A percentile compares a stretch with the other conserved stretches of the same genome.
phyloP scores from a whole-genome alignment of 2,113 vertebrate genomes.

The Prionailurus viverrinus region DNA sequence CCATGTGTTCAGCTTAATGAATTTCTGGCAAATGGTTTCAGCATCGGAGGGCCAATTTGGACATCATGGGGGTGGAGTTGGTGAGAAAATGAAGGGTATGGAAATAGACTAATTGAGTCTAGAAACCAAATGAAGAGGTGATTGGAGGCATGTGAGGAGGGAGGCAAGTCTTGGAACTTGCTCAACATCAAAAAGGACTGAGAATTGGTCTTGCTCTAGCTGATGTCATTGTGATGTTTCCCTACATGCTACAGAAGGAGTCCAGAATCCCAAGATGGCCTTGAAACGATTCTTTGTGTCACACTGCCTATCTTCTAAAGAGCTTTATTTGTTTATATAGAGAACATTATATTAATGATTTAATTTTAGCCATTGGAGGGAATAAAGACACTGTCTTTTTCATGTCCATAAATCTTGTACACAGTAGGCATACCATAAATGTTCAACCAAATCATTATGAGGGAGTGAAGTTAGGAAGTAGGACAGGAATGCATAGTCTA shows the following conservation, averaged over 20 bases:
- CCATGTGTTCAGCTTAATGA: slow-evolving; percentile 83
- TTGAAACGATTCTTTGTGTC: slow-evolving; percentile 22
- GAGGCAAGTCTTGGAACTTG: slow-evolving; percentile 63
- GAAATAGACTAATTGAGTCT: slow-evolving; percentile 79
- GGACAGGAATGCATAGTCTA: neutral
- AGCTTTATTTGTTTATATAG: slow-evolving; percentile 39
- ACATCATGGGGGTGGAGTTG: slow-evolving; percentile 58
- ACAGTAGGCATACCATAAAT: neutral
- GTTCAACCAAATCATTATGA: neutral
- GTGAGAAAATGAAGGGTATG: slow-evolving; percentile 75
- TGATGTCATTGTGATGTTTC: slow-evolving; percentile 55
- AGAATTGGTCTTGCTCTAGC: slow-evolving; percentile 12
- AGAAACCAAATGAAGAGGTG: slow-evolving; percentile 68
- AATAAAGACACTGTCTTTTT: slow-evolving; percentile 52
- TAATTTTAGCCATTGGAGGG: slow-evolving; percentile 40
- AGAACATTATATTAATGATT: slow-evolving; percentile 42
- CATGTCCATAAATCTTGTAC: neutral
- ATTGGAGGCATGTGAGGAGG: slow-evolving; percentile 61
- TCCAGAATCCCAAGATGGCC: neutral
- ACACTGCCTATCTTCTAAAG: slow-evolving; percentile 50
- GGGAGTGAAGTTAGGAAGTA: neutral
- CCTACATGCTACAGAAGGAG: neutral
- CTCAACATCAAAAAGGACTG: slow-evolving; percentile 46
- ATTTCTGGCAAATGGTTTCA: slow-evolving; percentile 82
- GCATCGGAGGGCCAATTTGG: slow-evolving; percentile 75